Percentiles rank a stretch among this genome's conserved stretches.
These are phyloP conservation scores for Amblyjoppa proteus DNA, from an alignment of 2,888 invertebrate species.

Conservation along the genomic window DNA sequence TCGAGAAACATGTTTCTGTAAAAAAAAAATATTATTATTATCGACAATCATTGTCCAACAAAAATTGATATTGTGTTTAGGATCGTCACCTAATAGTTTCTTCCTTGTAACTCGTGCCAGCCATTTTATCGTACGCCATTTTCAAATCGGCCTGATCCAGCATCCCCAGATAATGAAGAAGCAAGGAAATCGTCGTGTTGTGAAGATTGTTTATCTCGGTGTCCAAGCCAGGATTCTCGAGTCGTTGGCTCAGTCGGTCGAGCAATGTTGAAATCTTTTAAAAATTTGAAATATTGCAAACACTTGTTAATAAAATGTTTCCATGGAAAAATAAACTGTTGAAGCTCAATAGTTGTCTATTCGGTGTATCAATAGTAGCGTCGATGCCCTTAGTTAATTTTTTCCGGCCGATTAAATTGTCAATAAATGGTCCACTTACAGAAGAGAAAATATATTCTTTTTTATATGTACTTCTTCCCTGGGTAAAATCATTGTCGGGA, in stretches of 20 bases:
- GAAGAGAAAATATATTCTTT: constrained; percentile 78
- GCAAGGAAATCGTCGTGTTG: constrained; percentile 84
- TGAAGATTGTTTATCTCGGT: constrained; percentile 82
- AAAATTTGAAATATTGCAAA: constrained; percentile 1
- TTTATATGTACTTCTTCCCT: constrained; percentile 78
- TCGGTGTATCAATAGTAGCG: background rate
- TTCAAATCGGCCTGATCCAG: constrained; percentile 82
- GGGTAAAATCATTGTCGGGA: constrained; percentile 80
- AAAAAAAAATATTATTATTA: constrained; percentile 34
- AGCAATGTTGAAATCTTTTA: constrained; percentile 79
- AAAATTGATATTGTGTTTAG: constrained; percentile 1
- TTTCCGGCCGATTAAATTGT: background rate
- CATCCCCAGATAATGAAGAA: constrained; percentile 84
- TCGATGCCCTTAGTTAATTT: constrained; percentile 3
- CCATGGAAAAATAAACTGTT: background rate
- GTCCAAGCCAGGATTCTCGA: constrained; percentile 82
- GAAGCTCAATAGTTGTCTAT: background rate
- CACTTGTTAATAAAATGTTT: background rate
- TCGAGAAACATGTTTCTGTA: constrained; percentile 90
- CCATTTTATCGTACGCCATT: constrained; percentile 81
- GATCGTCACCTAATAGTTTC: constrained; percentile 87
- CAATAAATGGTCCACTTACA: constrained; percentile 72
- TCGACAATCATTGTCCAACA: background rate
- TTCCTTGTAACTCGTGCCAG: constrained; percentile 90
- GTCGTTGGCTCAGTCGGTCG: constrained; percentile 80